Base-by-base conservation (phyloP, 2,888 invertebrate genomes). In the Chouioia cunea region DNA sequence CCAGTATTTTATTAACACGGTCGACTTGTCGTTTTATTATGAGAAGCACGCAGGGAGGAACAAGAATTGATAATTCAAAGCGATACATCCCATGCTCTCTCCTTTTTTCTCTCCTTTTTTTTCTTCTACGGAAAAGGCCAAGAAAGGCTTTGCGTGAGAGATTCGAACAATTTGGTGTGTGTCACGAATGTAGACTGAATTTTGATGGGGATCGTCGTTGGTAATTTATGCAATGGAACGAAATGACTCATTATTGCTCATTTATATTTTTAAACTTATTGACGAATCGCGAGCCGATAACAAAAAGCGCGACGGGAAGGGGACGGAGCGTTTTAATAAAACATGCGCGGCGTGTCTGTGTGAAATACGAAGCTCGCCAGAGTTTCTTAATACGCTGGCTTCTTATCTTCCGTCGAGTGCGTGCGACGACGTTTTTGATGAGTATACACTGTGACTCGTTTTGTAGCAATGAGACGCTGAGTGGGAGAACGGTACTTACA, bases 371-470 rank as follows among this genome's bases (percentile, higher is more conserved):
- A 65, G 69, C 57, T 63, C 62, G n/a, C n/a, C n/a, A n/a, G n/a
- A 16, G 48, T 63, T 58, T 70, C 62, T 22, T 73, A 66, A 70
- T 48, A 57, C 63, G n/a, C 6, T 14, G 16, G 27, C 62, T 15
- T 56, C 36, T 47, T 22, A 16, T 46, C 56, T 4, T 18, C 47
- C n/a, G n/a, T 50, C 54, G 48, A 62, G 56, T 46, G 48, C 48
- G n/a, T 18, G 4, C 52, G 63, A 27, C 50, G 44, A 48, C 57
- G 18, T 56, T n/a, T n/a, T 65, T 65, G 69, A 72, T 65, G 69
- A 65, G 72, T 57, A 60, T 57, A 53, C 43, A 23, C 36, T 36
- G 20, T 57, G 54, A 27, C n/a, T 36, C 36, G 65, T 71, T 46
- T 36, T 36, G 12, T 52, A 71, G 65, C 57, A 62, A 53, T 44